Conservation (phyloP, 2,113 vertebrate genomes). For the Heterochromis multidens region DNA sequence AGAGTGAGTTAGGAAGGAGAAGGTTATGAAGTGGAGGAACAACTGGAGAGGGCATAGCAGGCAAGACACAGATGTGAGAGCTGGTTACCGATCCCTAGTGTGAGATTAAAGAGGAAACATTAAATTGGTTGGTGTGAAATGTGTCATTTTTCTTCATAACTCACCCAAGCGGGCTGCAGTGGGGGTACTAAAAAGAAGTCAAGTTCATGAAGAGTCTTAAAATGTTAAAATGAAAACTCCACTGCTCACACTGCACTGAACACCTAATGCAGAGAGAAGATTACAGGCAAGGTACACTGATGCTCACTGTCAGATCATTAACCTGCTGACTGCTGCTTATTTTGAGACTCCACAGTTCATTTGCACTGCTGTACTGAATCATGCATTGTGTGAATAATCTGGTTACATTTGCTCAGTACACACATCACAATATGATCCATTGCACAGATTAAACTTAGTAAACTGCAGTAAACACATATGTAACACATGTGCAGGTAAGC, state of each 20-base stretch:
- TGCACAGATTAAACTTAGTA: neutral
- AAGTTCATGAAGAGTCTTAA: neutral
- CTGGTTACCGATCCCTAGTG: neutral
- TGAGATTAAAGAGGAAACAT: conserved; percentile 15
- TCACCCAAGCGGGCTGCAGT: neutral
- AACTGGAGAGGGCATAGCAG: neutral
- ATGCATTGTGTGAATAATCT: neutral
- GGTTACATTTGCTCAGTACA: neutral
- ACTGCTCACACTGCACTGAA: neutral
- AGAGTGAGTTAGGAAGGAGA: neutral
- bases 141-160: neutral
- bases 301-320: neutral
- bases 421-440: neutral
- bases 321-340: neutral
- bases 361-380: neutral
- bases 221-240: neutral
- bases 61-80: neutral
- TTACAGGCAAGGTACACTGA: neutral
- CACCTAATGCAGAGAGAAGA: neutral
- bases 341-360: neutral
- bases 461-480: neutral
- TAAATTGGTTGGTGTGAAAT: neutral
- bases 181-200: neutral
- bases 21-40: neutral
- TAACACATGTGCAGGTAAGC: neutral